Evolutionary conservation across 2,113 vertebrate genomes (phyloP).

Genomic region (Serilophus lunatus): DNA sequence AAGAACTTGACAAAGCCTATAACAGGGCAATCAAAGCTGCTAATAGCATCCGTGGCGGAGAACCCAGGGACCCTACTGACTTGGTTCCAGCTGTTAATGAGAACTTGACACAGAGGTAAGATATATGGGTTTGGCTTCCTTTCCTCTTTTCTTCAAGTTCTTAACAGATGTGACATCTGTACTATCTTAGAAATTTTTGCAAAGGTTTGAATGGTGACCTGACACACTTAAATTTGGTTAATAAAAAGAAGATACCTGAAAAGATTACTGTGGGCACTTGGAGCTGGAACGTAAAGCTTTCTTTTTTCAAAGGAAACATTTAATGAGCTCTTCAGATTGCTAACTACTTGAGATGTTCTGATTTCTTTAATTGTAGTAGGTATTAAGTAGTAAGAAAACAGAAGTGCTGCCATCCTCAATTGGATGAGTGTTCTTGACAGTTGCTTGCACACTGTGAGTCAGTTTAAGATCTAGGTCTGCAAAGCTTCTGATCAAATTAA

Average conservation of each 20-base stretch:
- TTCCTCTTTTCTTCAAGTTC: neutral
- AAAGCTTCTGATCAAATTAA: neutral
- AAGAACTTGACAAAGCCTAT: slow-evolving; percentile 94
- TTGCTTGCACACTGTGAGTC: rapidly evolving
- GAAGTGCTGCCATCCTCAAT: neutral
- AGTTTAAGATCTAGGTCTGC: neutral
- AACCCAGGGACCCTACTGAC: slow-evolving; percentile 61
- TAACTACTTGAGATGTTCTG: neutral
- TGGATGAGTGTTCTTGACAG: neutral
- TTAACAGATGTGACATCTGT: neutral
- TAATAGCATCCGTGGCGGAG: slow-evolving; percentile 73
- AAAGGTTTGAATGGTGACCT: neutral
- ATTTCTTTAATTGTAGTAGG: neutral
- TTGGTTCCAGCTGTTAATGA: slow-evolving; percentile 21
- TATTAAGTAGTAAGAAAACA: neutral
- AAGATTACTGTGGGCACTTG: neutral
- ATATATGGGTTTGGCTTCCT: neutral
- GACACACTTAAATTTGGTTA: neutral
- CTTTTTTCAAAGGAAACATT: neutral
- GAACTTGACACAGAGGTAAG: slow-evolving; percentile 71
- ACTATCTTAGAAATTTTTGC: neutral
- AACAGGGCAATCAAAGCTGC: slow-evolving; percentile 87
- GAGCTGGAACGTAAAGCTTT: neutral
- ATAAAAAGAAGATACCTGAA: neutral
- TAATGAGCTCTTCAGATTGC: neutral